Evolutionary conservation across 2,113 vertebrate genomes (phyloP), one percentile per base, ranked within the genome.

Genomic region (Oreochromis aureus): DNA sequence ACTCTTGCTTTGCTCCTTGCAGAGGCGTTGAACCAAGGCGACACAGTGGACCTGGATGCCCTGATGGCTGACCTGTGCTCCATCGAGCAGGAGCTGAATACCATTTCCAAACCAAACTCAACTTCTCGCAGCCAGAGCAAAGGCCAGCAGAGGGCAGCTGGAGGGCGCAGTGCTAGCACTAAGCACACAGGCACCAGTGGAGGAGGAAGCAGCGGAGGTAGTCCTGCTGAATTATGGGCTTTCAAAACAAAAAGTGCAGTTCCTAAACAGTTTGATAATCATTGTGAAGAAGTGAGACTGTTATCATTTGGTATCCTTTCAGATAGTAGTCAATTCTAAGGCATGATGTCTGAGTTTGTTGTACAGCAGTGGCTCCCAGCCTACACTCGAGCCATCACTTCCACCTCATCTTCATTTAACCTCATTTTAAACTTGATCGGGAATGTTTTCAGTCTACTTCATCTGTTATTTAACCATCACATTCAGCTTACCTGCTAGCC

Each of bases 61-160:
- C 97, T 99, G 48, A 99, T 99, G 99, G 99, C 99, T 1, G 99
- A 99, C 94, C 97, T 99, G 80, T 99, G 99, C 95, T 98, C 98
- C 84, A 99, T 99, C 61, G 99, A 99, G 89, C 98, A 98, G 95
- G 99, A 99, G 90, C 98, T 99, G 81, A 98, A 93, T 83, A 99
- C 96, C 94, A 97, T 98, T 18, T 97, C 98, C 94, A 97, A 97
- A 86, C 97, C 98, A 76, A 98, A 97, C 85, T 97, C 97, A 53
- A 30, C 58, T 1, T 85, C 96, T 80, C 94, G 96, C 2, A 80
- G 93, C 73, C 98, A 98, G 73, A 84, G 84, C 82, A 99, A 97
- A 95, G 88, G 93, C 63, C 83, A 96, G 82, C 98, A 97, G 92
- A 97, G 97, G 86, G 89, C 92, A 66, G 92, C 96, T 10, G 91